Evolutionary conservation across 1,140 invertebrate genomes (phyloP).

Genomic region (Physella acuta): DNA sequence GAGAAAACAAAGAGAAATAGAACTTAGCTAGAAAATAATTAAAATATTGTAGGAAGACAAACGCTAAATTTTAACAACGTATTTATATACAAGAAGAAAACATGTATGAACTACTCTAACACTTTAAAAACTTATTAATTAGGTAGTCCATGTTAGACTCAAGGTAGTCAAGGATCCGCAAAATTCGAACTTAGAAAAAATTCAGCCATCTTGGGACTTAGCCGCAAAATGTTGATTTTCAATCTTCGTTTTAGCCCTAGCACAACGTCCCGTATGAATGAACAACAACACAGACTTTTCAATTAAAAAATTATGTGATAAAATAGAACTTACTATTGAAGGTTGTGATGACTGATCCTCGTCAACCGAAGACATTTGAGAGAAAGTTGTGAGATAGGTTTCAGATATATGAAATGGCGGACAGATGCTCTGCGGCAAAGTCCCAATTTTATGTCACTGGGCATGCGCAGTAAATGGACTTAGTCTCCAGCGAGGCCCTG

Average conservation of each 20-base stretch:
- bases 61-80: too few relatives aligned
- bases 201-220: conserved; percentile 30
- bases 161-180: too few relatives aligned
- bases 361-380: neutral
- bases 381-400: neutral
- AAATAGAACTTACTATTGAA: conserved; percentile 1
- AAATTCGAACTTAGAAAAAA: conserved; percentile 24
- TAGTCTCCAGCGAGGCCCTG: conserved; percentile 13
- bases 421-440: conserved; percentile 7
- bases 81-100: too few relatives aligned
- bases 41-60: too few relatives aligned
- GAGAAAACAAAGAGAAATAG: too few relatives aligned
- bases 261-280: neutral
- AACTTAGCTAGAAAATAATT: too few relatives aligned
- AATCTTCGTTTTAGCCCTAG: neutral
- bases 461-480: conserved; percentile 28
- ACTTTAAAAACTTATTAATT: too few relatives aligned
- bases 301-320: neutral
- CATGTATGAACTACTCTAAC: too few relatives aligned
- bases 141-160: too few relatives aligned
- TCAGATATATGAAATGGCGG: conserved; percentile 6
- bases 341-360: neutral
- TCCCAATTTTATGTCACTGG: conserved; percentile 22
- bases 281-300: neutral
- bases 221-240: neutral